Evolutionary conservation across 35 echinoderm and acorn worm genomes (phyloP), one percentile per base, ranked within the genome.

Genomic region (Anneissia japonica): DNA sequence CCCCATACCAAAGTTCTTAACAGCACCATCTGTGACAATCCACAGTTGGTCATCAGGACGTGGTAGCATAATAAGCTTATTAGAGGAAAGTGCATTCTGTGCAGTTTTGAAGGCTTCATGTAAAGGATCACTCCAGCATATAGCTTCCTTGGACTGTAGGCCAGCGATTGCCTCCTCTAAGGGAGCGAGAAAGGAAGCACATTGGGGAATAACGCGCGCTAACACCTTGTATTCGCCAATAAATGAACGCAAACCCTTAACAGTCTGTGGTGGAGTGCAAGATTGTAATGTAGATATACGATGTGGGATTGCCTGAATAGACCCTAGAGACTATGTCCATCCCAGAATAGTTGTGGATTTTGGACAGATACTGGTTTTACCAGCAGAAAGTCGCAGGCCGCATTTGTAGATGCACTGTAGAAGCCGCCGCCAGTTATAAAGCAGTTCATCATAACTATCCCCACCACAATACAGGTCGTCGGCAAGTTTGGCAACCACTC

Each of bases 381-480:
- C 30, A 19, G 81, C 79, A 19, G 91, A 88, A 19, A 92, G 36
- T 31, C 51, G 81, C 2, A 83, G 74, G 81, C 36, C 37, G 74
- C 43, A 83, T 11, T 74, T 78, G 23, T 29, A 75, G 23, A 88
- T 84, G 38, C 39, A 45, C 23, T 77, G 56, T 41, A 88, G 36
- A 35, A 88, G 84, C 26, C 32, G 37, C 31, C 34, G 45, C 85
- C 90, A 92, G 23, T 75, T 88, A 23, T 39, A 11, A 12, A 88
- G 37, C 16, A 92, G 75, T 34, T 85, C 90, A 3, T 88, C 51
- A 17, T 46, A 43, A 23, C 86, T 90, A 75, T 92, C 78, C 12
- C 85, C 86, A 30, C 86, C 86, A 84, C 86, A 83, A 43, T 92
- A 84, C 9, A 92, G 41, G 39, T 88, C 90, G 77, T 92, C 85